These are phyloP conservation scores for Elephas maximus DNA, from an alignment of 2,113 vertebrate species.

Conservation along the genomic window DNA sequence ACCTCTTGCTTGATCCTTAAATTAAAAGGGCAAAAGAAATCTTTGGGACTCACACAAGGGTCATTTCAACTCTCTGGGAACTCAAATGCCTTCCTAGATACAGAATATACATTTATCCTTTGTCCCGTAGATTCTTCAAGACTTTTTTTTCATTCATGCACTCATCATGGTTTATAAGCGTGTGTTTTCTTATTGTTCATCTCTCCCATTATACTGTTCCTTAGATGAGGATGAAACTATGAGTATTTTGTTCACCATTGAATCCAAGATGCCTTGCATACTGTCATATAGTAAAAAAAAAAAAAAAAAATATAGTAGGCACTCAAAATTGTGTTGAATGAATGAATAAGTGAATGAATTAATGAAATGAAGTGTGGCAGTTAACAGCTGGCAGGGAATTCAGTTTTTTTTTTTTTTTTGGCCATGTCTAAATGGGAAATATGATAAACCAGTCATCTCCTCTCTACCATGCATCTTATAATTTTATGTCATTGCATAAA, in stretches of 20 bases:
- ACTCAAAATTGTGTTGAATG: neutral
- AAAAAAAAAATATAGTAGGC: too few species aligned
- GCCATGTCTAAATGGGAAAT: neutral
- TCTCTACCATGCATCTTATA: neutral
- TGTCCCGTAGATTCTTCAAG: neutral
- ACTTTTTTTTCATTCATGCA: neutral
- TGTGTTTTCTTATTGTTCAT: neutral
- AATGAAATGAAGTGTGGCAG: neutral
- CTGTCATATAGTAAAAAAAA: neutral
- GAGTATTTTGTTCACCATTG: neutral
- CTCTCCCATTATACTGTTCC: neutral
- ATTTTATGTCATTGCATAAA: neutral
- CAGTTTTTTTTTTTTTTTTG: neutral
- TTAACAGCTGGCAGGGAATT: neutral
- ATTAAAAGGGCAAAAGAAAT: conserved; percentile 6
- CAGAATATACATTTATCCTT: neutral
- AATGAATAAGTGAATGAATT: neutral
- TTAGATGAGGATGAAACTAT: neutral
- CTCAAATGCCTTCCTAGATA: neutral
- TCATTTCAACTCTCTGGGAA: neutral
- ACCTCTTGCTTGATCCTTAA: conserved; percentile 27
- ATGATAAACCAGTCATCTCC: neutral
- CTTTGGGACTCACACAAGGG: neutral
- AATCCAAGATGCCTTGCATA: neutral
- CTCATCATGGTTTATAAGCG: neutral